Evolutionary conservation across 2,113 vertebrate genomes (phyloP).

Genomic region (Eolophus roseicapilla): DNA sequence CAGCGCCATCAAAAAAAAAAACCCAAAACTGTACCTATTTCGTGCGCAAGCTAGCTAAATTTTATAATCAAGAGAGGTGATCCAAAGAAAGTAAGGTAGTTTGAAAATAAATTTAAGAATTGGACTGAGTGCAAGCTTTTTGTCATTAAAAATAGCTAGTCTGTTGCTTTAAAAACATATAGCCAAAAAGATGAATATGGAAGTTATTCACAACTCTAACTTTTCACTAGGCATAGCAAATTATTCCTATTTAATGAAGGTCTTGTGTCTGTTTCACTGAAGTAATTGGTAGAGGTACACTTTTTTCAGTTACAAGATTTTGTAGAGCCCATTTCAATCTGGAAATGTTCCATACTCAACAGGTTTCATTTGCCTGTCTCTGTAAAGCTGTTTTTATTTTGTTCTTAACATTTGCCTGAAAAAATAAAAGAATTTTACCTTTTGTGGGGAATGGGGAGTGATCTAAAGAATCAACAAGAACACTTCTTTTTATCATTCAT

Average conservation of each 20-base stretch:
- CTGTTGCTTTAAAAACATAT: neutral
- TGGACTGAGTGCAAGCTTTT: neutral
- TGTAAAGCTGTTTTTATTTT: neutral
- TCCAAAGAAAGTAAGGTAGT: neutral
- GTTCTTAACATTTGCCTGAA: neutral
- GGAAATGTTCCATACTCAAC: constrained; percentile 6
- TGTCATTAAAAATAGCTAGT: neutral
- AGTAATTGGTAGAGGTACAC: neutral
- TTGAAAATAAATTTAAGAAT: neutral
- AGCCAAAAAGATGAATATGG: neutral
- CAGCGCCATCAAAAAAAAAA: neutral
- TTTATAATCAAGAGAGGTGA: neutral
- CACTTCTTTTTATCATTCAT: neutral
- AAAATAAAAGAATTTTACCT: neutral
- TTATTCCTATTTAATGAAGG: neutral
- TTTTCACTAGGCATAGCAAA: neutral
- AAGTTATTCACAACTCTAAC: neutral
- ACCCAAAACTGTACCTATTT: neutral
- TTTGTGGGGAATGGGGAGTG: neutral
- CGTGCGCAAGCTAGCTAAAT: neutral
- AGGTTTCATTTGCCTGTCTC: neutral
- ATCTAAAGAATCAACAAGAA: neutral
- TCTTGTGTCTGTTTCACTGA: neutral
- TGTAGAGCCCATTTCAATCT: neutral
- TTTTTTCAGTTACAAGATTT: constrained; percentile 8